A percentile compares a stretch with the other conserved stretches of the same genome.
These are phyloP conservation scores for Falco berigora DNA, from an alignment of 2,797 vertebrate species.

Conservation along the genomic window DNA sequence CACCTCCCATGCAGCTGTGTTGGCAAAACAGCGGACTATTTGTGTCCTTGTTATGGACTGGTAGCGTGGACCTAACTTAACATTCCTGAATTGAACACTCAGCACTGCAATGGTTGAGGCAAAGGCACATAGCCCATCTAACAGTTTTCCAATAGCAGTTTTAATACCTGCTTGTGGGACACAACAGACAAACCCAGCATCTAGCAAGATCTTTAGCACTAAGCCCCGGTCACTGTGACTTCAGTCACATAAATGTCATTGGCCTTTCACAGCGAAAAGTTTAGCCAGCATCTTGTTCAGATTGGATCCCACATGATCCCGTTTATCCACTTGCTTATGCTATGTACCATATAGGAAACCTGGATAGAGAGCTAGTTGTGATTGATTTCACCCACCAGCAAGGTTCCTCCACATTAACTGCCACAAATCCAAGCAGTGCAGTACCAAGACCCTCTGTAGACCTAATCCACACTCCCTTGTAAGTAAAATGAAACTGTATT, in stretches of 20 bases:
- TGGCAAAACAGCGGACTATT: not conserved
- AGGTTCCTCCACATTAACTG: not conserved
- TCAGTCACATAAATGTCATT: not conserved
- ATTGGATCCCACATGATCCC: not conserved
- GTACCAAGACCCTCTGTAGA: not conserved
- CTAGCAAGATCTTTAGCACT: not conserved
- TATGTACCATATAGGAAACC: accelerated
- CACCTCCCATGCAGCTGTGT: not conserved
- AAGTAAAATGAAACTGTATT: not conserved
- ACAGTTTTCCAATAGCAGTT: not conserved
- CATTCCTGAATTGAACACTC: not conserved
- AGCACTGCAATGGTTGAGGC: not conserved
- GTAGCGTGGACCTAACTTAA: not conserved
- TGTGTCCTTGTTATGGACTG: not conserved
- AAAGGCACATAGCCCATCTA: not conserved
- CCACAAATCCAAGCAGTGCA: not conserved
- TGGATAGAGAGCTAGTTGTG: not conserved
- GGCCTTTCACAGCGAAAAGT: not conserved
- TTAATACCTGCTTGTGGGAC: not conserved
- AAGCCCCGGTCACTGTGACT: not conserved
- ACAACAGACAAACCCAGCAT: not conserved
- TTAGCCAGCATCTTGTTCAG: not conserved
- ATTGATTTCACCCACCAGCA: not conserved
- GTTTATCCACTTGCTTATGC: not conserved
- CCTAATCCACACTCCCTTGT: not conserved